Evolutionary conservation across 2,888 invertebrate genomes (phyloP).

Genomic region (Malthinus flaveolus): DNA sequence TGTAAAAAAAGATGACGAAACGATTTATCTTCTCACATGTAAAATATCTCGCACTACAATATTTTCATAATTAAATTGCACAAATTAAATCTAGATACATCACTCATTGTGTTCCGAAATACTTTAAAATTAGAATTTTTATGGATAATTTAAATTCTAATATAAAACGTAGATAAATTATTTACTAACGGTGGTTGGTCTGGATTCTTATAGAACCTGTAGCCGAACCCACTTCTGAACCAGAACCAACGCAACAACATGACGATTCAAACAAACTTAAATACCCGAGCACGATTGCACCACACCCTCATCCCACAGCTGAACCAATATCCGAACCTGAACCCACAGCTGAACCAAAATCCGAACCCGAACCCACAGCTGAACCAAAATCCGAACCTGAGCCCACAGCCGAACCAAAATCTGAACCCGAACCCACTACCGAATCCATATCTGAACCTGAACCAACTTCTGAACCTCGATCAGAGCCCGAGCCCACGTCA

Average conservation of each 20-base stretch:
- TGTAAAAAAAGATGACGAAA: too few species aligned
- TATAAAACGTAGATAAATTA: too few species aligned
- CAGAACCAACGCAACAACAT: slow-evolving; percentile 28
- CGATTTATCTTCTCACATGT: too few species aligned
- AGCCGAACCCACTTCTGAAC: slow-evolving; percentile 40
- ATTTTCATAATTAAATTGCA: too few species aligned
- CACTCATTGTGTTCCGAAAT: too few species aligned
- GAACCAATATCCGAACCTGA: slow-evolving; percentile 46
- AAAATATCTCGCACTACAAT: too few species aligned
- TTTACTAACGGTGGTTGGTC: slow-evolving; percentile 46
- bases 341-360: slow-evolving; percentile 52
- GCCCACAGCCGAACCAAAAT: slow-evolving; percentile 56
- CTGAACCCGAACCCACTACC: slow-evolving; percentile 48
- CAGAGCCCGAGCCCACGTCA: slow-evolving; percentile 52
- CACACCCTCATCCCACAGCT: slow-evolving; percentile 42
- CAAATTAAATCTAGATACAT: too few species aligned
- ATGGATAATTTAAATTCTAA: too few species aligned
- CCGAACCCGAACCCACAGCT: slow-evolving; percentile 52
- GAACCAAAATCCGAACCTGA: slow-evolving; percentile 53
- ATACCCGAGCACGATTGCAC: slow-evolving; percentile 20
- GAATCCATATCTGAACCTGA: slow-evolving; percentile 56
- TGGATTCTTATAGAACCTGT: slow-evolving; percentile 45
- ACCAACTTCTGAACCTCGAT: slow-evolving; percentile 52
- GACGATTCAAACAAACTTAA: neutral
- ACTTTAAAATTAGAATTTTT: too few species aligned